These are phyloP conservation scores for Phrynosoma blainvillii DNA, from an alignment of 2,113 vertebrate genomes.

Conservation along the genomic window DNA sequence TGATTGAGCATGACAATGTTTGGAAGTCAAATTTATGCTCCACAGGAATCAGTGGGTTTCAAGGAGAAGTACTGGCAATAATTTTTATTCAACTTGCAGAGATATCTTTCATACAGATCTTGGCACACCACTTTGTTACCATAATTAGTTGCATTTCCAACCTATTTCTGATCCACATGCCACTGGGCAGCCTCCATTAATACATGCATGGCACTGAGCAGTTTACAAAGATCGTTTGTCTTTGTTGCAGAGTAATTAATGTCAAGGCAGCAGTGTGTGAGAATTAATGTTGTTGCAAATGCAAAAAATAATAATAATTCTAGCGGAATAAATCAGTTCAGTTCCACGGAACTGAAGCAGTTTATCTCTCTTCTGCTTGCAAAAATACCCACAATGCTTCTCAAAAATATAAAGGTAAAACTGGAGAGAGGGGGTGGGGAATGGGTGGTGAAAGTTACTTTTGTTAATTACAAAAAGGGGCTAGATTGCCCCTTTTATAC, in stretches of 20 bases:
- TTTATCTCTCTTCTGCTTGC: constrained; percentile 32
- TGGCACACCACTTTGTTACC: constrained; percentile 25
- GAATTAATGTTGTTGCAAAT: constrained; percentile 65
- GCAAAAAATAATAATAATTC: constrained; percentile 28
- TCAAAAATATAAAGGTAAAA: not conserved
- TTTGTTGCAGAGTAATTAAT: constrained; percentile 62
- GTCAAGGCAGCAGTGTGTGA: constrained; percentile 47
- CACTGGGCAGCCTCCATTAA: constrained; percentile 39
- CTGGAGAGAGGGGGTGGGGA: too few relatives aligned
- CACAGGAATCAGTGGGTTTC: not conserved
- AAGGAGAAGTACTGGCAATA: not conserved
- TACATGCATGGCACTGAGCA: constrained; percentile 42
- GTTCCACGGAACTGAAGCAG: constrained; percentile 28
- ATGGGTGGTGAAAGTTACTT: not conserved
- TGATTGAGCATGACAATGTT: not conserved
- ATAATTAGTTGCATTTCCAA: constrained; percentile 41
- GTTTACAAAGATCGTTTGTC: constrained; percentile 59
- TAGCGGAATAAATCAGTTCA: constrained; percentile 58
- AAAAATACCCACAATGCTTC: constrained; percentile 20
- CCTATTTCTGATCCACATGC: constrained; percentile 7
- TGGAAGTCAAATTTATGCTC: not conserved
- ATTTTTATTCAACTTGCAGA: not conserved
- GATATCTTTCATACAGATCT: not conserved
- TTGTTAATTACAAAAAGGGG: too few relatives aligned
- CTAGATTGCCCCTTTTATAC: too few relatives aligned